Percentiles rank a stretch among this genome's conserved stretches.
Conservation (phyloP, 2,888 invertebrate species). For the Alcis repandata region DNA sequence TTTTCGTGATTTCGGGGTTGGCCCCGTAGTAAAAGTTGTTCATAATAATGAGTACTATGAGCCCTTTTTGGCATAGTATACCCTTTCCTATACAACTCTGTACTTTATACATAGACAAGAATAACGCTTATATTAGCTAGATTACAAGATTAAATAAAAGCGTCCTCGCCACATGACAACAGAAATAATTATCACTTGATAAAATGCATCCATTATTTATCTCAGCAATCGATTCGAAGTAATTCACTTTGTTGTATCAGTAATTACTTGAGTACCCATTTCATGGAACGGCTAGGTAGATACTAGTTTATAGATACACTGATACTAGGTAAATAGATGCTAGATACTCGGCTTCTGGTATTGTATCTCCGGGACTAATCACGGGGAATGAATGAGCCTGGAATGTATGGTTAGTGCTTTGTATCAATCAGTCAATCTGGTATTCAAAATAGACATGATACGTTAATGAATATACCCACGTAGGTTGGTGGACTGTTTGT, state of each 20-base stretch:
- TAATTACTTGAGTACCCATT: slow-evolving; percentile 47
- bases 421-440: background rate
- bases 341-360: background rate
- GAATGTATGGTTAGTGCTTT: background rate
- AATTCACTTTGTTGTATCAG: slow-evolving; percentile 40
- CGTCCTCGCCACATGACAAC: slow-evolving; percentile 12
- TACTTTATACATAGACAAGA: too few relatives aligned
- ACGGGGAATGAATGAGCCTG: slow-evolving; percentile 12
- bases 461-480: too few relatives aligned
- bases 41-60: too few relatives aligned
- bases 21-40: too few relatives aligned
- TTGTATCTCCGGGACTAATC: slow-evolving; percentile 20
- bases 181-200: slow-evolving; percentile 12
- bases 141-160: background rate
- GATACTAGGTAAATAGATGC: background rate
- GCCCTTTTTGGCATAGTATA: too few relatives aligned
- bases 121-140: too few relatives aligned
- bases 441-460: too few relatives aligned
- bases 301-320: background rate
- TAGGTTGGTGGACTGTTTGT: too few relatives aligned
- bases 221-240: slow-evolving; percentile 38
- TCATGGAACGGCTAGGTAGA: too few relatives aligned
- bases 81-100: too few relatives aligned
- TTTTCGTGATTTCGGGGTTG: too few relatives aligned
- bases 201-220: slow-evolving; percentile 28